Evolutionary conservation across 2,797 vertebrate species (phyloP).

Genomic region (Coccyzus lansbergi): DNA sequence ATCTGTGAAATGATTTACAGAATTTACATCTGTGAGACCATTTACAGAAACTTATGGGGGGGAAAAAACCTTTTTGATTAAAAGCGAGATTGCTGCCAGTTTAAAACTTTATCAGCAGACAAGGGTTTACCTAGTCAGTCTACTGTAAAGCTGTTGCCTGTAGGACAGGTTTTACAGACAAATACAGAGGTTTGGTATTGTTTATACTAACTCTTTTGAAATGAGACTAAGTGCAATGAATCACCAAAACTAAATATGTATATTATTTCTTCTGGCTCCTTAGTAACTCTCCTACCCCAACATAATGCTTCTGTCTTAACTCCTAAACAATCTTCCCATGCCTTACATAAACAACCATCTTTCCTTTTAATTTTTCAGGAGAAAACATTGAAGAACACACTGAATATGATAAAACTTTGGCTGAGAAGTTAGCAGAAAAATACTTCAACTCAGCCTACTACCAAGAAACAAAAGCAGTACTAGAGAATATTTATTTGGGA

Average conservation of each 20-base stretch:
- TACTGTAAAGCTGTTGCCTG: neutral
- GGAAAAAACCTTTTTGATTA: neutral
- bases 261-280: neutral
- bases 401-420: slow-evolving; percentile 68
- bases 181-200: neutral
- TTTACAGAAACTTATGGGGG: neutral
- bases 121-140: neutral
- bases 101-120: neutral
- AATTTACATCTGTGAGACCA: neutral
- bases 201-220: neutral
- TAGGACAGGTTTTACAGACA: neutral
- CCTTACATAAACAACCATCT: rapidly evolving
- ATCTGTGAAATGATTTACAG: neutral
- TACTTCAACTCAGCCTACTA: slow-evolving; percentile 81
- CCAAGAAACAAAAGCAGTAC: slow-evolving; percentile 76
- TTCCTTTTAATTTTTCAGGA: slow-evolving; percentile 34
- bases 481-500: slow-evolving; percentile 77
- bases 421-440: slow-evolving; percentile 82
- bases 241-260: neutral
- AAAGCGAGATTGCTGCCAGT: neutral
- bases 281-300: neutral
- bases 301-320: neutral
- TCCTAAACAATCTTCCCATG: neutral
- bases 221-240: neutral
- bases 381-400: neutral